These are phyloP conservation scores for Aphelinus certus DNA, from an alignment of 1,140 invertebrate species.

Conservation along the genomic window DNA sequence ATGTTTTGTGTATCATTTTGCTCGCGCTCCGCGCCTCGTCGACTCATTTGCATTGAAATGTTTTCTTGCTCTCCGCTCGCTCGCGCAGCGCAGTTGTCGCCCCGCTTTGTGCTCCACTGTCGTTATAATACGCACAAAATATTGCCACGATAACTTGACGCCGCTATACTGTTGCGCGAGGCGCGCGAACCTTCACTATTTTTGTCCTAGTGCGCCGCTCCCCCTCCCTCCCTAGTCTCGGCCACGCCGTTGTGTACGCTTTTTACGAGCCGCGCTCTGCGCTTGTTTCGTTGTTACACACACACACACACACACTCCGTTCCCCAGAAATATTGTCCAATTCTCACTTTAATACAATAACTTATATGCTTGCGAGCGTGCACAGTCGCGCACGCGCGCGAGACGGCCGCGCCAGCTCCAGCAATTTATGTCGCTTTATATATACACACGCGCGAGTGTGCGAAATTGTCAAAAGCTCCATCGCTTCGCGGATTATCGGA, in stretches of 20 bases:
- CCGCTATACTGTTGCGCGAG: slow-evolving; percentile 5
- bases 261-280: too few relatives aligned
- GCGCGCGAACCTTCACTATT: slow-evolving; percentile 15
- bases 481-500: too few relatives aligned
- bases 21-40: background rate
- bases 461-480: too few relatives aligned
- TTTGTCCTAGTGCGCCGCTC: slow-evolving; percentile 11
- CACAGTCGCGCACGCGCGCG: too few relatives aligned
- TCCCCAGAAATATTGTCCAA: too few relatives aligned
- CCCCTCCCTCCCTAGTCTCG: slow-evolving; percentile 2
- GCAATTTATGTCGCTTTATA: too few relatives aligned
- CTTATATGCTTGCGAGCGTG: too few relatives aligned
- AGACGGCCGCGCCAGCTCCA: too few relatives aligned
- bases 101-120: background rate
- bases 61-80: slow-evolving; percentile 27
- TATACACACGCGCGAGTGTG: too few relatives aligned
- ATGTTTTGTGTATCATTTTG: slow-evolving; percentile 30
- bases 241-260: slow-evolving; percentile 24
- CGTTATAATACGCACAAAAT: slow-evolving; percentile 20
- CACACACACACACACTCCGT: too few relatives aligned
- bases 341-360: too few relatives aligned
- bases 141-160: slow-evolving; percentile 36
- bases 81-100: background rate
- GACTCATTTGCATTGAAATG: slow-evolving; percentile 38
- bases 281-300: too few relatives aligned